These are phyloP conservation scores for Donacobius atricapilla DNA, from an alignment of 2,113 vertebrate genomes.

Conservation along the genomic window DNA sequence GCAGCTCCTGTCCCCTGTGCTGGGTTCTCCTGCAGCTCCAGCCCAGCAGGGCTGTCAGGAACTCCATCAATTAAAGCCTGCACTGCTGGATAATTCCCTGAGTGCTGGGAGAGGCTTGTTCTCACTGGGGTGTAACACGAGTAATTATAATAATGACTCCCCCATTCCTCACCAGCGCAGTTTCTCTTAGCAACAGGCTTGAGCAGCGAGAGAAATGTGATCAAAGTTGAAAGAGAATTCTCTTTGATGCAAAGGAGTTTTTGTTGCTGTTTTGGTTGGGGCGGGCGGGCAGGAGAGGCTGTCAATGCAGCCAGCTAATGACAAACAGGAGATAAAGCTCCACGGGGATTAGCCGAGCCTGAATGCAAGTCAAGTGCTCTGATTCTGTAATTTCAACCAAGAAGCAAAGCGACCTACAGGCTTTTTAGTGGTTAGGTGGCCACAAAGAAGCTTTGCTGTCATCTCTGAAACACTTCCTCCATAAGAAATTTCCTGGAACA, in stretches of 20 bases:
- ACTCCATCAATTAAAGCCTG: slow-evolving; percentile 9
- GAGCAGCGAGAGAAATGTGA: background rate
- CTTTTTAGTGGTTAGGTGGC: slow-evolving; percentile 46
- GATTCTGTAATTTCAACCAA: slow-evolving; percentile 66
- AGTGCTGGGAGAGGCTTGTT: slow-evolving; percentile 24
- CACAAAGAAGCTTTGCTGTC: slow-evolving; percentile 47
- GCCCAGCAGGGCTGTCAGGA: slow-evolving; percentile 24
- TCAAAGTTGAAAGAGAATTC: slow-evolving; percentile 42
- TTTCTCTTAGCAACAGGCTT: slow-evolving; percentile 52
- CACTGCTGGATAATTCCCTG: background rate
- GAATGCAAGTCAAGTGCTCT: slow-evolving; percentile 65
- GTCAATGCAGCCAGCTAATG: slow-evolving; percentile 35
- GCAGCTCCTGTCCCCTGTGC: background rate
- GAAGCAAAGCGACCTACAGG: slow-evolving; percentile 47
- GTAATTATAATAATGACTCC: slow-evolving; percentile 41
- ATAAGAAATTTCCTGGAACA: slow-evolving; percentile 56
- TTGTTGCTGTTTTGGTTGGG: slow-evolving; percentile 54
- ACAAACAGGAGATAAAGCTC: slow-evolving; percentile 49
- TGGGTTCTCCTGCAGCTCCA: background rate
- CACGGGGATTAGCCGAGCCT: slow-evolving; percentile 31
- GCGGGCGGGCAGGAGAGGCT: slow-evolving; percentile 25
- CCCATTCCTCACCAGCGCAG: background rate
- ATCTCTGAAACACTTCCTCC: slow-evolving; percentile 21
- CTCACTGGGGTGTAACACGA: slow-evolving; percentile 46
- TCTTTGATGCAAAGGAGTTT: slow-evolving; percentile 46